A percentile compares a stretch with the other conserved stretches of the same genome.
phyloP scores from a whole-genome alignment of 2,888 invertebrate genomes.

The Cephus pulcher region DNA sequence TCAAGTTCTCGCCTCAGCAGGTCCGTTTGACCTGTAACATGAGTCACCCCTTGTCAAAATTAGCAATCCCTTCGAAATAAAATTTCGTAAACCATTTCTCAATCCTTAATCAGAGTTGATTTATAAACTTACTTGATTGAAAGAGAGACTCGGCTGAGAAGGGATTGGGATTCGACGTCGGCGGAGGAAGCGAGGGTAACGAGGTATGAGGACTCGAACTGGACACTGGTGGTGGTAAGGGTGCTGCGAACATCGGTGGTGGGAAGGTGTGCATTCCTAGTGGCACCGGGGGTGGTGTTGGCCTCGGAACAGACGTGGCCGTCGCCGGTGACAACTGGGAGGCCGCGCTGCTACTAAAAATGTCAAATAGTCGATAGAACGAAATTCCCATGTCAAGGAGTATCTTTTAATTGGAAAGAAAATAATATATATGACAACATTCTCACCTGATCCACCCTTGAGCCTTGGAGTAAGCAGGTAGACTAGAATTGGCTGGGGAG shows the following conservation, averaged over 20 bases:
- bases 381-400: not conserved
- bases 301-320: slow-evolving; percentile 68
- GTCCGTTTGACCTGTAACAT: slow-evolving; percentile 79
- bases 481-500: slow-evolving; percentile 72
- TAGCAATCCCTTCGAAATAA: not conserved
- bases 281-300: slow-evolving; percentile 70
- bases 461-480: slow-evolving; percentile 69
- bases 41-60: slow-evolving; percentile 55
- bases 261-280: slow-evolving; percentile 71
- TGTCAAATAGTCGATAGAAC: not conserved
- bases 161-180: slow-evolving; percentile 79
- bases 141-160: slow-evolving; percentile 90
- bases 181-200: slow-evolving; percentile 61
- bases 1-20: slow-evolving; percentile 90
- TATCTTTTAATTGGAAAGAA: slow-evolving; percentile 7
- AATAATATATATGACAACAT: slow-evolving; percentile 10
- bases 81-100: not conserved
- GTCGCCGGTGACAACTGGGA: slow-evolving; percentile 68
- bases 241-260: slow-evolving; percentile 77
- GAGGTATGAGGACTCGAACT: slow-evolving; percentile 63
- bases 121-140: slow-evolving; percentile 79
- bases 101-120: not conserved
- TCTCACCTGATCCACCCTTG: slow-evolving; percentile 66
- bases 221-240: slow-evolving; percentile 69
- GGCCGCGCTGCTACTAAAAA: slow-evolving; percentile 57